Percentiles rank a stretch among this genome's conserved stretches.
Conservation (phyloP, 1,140 invertebrate genomes). For the Pachyrhynchus sulphureomaculatus region DNA sequence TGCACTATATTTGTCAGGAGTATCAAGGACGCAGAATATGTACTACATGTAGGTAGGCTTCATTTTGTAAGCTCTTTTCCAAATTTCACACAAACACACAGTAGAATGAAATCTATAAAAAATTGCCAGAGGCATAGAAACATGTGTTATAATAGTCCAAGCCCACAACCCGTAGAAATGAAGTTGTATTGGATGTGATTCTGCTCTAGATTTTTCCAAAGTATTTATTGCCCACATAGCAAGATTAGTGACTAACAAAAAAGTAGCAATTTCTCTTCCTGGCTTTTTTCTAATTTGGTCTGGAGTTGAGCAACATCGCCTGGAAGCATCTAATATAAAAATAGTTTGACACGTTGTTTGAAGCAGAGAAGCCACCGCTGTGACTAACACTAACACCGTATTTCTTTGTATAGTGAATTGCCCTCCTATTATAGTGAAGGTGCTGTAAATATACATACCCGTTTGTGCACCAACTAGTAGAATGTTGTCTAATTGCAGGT, state of each 20-base stretch:
- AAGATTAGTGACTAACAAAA: slow-evolving; percentile 85
- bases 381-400: slow-evolving; percentile 79
- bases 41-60: slow-evolving; percentile 82
- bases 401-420: slow-evolving; percentile 83
- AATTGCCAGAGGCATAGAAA: slow-evolving; percentile 93
- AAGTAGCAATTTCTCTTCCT: slow-evolving; percentile 86
- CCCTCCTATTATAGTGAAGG: slow-evolving; percentile 89
- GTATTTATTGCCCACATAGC: slow-evolving; percentile 96
- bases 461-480: slow-evolving; percentile 89
- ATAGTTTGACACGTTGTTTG: slow-evolving; percentile 91
- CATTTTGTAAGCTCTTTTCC: slow-evolving; percentile 95
- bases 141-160: slow-evolving; percentile 94
- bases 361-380: slow-evolving; percentile 75
- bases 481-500: slow-evolving; percentile 90
- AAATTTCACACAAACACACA: slow-evolving; percentile 95
- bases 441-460: slow-evolving; percentile 91
- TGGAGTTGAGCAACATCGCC: slow-evolving; percentile 71
- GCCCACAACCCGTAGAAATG: slow-evolving; percentile 92
- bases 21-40: too few relatives aligned
- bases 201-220: slow-evolving; percentile 83
- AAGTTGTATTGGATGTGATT: slow-evolving; percentile 88
- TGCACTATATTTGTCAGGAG: too few relatives aligned
- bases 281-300: slow-evolving; percentile 82
- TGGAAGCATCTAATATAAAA: slow-evolving; percentile 91
- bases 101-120: slow-evolving; percentile 96